These are phyloP conservation scores for Dasyprocta punctata DNA, from an alignment of 2,113 vertebrate species.

Conservation along the genomic window DNA sequence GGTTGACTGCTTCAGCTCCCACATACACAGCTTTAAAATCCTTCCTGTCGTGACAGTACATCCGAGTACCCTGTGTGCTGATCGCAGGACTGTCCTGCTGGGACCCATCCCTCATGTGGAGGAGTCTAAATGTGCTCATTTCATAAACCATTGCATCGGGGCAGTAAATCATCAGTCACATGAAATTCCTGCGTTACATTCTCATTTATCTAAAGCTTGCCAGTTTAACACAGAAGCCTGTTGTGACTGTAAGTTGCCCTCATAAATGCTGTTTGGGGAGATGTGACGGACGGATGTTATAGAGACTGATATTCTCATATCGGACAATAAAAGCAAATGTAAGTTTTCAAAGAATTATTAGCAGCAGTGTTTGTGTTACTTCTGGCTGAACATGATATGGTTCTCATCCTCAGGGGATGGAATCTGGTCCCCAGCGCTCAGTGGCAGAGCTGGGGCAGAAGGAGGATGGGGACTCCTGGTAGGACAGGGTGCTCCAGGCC, in stretches of 20 bases:
- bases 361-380: rapidly evolving
- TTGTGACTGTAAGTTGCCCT: background rate
- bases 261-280: background rate
- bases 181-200: background rate
- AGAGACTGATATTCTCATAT: background rate
- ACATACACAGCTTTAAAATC: background rate
- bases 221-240: background rate
- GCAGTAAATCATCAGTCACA: background rate
- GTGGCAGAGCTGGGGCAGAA: background rate
- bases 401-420: no score
- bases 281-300: background rate
- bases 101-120: no score
- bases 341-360: background rate
- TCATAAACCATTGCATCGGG: background rate
- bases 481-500: background rate
- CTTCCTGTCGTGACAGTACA: no score
- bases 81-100: no score
- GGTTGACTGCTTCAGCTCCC: background rate
- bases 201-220: background rate
- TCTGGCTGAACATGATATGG: rapidly evolving
- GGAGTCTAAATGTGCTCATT: background rate
- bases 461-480: background rate
- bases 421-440: rapidly evolving
- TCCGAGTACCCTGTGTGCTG: background rate
- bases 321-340: background rate